Conservation (phyloP, 1,140 invertebrate genomes). For the Homarus americanus region DNA sequence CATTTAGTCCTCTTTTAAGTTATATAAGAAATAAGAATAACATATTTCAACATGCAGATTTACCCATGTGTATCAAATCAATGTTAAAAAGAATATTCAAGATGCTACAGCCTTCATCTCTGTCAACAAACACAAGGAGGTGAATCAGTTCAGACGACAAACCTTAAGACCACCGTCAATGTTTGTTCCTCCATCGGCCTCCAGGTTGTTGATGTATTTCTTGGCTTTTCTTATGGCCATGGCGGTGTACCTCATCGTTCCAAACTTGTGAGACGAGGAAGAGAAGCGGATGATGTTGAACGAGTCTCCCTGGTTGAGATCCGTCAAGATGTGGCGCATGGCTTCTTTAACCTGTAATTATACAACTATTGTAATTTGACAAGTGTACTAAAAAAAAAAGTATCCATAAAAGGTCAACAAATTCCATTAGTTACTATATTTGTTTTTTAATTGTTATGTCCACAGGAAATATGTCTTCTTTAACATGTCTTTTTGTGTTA, state of each 20-base stretch:
- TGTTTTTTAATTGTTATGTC: no score
- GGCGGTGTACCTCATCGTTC: slow-evolving; percentile 55
- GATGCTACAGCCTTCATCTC: not conserved
- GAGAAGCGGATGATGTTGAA: slow-evolving; percentile 73
- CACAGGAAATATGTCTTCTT: no score
- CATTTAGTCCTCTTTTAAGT: no score
- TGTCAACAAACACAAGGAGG: not conserved
- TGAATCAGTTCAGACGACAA: not conserved
- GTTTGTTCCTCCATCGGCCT: slow-evolving; percentile 66
- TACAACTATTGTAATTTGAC: no score
- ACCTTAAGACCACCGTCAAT: slow-evolving; percentile 73
- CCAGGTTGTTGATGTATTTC: slow-evolving; percentile 69
- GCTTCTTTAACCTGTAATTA: slow-evolving; percentile 74
- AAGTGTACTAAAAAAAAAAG: no score
- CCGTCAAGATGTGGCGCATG: slow-evolving; percentile 59
- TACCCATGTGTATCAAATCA: no score
- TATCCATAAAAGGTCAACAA: no score
- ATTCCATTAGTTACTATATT: no score
- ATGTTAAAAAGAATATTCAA: not conserved
- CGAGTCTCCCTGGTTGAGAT: slow-evolving; percentile 69
- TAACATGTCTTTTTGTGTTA: no score
- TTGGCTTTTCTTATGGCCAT: slow-evolving; percentile 60
- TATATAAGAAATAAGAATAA: no score
- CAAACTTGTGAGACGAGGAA: slow-evolving; percentile 31
- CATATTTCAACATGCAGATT: no score